phyloP scores from a whole-genome alignment of 1,140 invertebrate genomes.

The Drosophila saltans region DNA sequence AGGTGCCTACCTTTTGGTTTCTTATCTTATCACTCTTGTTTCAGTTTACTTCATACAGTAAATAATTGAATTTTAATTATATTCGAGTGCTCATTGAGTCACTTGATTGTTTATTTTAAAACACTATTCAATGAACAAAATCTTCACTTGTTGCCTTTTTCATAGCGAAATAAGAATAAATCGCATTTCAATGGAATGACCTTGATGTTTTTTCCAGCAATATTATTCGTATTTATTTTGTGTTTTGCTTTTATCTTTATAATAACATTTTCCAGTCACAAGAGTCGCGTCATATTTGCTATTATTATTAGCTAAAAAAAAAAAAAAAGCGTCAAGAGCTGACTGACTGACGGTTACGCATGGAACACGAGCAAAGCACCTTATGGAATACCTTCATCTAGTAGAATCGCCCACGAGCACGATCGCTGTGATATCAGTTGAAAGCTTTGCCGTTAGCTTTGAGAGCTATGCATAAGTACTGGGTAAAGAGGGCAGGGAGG shows the following conservation, averaged over 20 bases:
- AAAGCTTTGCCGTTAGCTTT: slow-evolving; percentile 46
- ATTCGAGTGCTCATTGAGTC: slow-evolving; percentile 27
- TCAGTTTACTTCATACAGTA: slow-evolving; percentile 19
- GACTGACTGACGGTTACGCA: slow-evolving; percentile 62
- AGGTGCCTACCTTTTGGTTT: slow-evolving; percentile 35
- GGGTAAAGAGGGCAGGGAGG: background rate
- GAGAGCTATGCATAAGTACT: slow-evolving; percentile 17
- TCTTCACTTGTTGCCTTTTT: slow-evolving; percentile 21
- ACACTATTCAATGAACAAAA: slow-evolving; percentile 15
- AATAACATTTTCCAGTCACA: slow-evolving; percentile 31
- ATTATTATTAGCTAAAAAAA: slow-evolving; percentile 59
- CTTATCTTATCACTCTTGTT: slow-evolving; percentile 48
- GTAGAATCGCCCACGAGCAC: slow-evolving; percentile 39
- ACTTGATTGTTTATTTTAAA: slow-evolving; percentile 17
- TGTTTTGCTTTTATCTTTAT: slow-evolving; percentile 28
- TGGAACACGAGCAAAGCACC: slow-evolving; percentile 39
- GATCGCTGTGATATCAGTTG: slow-evolving; percentile 36
- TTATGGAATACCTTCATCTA: slow-evolving; percentile 12
- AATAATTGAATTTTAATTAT: slow-evolving; percentile 53
- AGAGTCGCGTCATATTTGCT: slow-evolving; percentile 68
- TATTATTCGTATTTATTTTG: slow-evolving; percentile 22
- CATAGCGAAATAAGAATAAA: background rate
- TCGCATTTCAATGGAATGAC: slow-evolving; percentile 31
- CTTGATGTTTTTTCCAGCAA: slow-evolving; percentile 47
- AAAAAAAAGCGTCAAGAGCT: slow-evolving; percentile 43